phyloP scores from a whole-genome alignment of 2,113 vertebrate genomes.

The Chascanopsetta lugubris region DNA sequence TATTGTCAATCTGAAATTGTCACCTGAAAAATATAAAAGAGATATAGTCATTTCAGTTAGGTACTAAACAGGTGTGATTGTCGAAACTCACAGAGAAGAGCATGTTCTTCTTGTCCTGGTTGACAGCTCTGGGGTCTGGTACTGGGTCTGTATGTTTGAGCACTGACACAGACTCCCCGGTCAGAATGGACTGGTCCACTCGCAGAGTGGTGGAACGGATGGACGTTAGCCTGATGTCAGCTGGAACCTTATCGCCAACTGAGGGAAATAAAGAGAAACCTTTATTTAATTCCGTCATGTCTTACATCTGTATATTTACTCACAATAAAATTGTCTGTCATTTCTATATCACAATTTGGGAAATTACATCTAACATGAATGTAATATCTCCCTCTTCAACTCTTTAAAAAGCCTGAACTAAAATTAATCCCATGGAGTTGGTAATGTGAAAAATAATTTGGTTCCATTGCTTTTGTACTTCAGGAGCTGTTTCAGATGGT shows the following conservation, averaged over 20 bases:
- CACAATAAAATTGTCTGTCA: too few species aligned
- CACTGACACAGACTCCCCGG: slow-evolving; percentile 85
- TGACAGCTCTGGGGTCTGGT: slow-evolving; percentile 82
- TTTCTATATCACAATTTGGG: too few species aligned
- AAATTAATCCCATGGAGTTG: too few species aligned
- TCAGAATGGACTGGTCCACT: slow-evolving; percentile 94
- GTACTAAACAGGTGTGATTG: not conserved
- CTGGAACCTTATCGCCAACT: slow-evolving; percentile 94
- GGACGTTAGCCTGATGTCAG: slow-evolving; percentile 89
- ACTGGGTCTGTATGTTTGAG: slow-evolving; percentile 85
- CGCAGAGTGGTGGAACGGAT: slow-evolving; percentile 92
- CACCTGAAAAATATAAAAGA: too few species aligned
- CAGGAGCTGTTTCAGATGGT: too few species aligned
- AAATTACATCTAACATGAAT: too few species aligned
- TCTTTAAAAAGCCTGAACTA: too few species aligned
- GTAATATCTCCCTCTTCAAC: too few species aligned
- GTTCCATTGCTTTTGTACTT: too few species aligned
- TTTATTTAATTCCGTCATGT: not conserved
- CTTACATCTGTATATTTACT: not conserved
- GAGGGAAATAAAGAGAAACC: slow-evolving; percentile 14
- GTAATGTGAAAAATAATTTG: too few species aligned
- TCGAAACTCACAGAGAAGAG: slow-evolving; percentile 80
- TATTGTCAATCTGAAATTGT: too few species aligned
- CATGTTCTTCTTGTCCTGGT: slow-evolving; percentile 87
- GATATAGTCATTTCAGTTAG: too few species aligned